Evolutionary conservation across 2,888 invertebrate species (phyloP).

Genomic region (Erebia aethiops): DNA sequence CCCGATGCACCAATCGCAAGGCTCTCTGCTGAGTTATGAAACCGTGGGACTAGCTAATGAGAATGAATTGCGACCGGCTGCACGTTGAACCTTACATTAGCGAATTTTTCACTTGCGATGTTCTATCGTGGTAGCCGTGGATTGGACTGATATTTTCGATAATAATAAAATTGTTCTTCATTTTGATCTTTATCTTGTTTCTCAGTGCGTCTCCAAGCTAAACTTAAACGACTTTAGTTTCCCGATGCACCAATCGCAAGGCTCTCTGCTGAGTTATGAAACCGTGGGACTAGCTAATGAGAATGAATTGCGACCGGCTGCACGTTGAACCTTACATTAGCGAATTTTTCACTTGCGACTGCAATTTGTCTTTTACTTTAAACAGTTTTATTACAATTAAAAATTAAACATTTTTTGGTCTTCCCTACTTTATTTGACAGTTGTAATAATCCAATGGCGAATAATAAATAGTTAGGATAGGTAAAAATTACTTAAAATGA

Average conservation of each 20-base stretch:
- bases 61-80: constrained; percentile 68
- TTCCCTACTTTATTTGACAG: too few species aligned
- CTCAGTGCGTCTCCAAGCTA: too few species aligned
- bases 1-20: not conserved
- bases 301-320: constrained; percentile 68
- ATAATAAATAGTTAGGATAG: too few species aligned
- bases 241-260: not conserved
- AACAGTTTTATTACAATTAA: constrained; percentile 59
- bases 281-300: constrained; percentile 60
- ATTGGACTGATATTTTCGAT: too few species aligned
- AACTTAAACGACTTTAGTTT: not conserved
- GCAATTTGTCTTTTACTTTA: constrained; percentile 66
- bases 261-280: constrained; percentile 14
- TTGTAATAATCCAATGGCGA: too few species aligned
- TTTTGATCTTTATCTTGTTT: too few species aligned
- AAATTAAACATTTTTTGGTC: too few species aligned
- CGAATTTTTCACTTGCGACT: constrained; percentile 71
- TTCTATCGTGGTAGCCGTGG: too few species aligned
- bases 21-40: constrained; percentile 14
- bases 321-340: constrained; percentile 53
- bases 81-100: constrained; percentile 53
- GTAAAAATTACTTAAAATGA: too few species aligned
- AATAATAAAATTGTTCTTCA: too few species aligned
- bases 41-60: constrained; percentile 60
- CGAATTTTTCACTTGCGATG: constrained; percentile 68